These are phyloP conservation scores for Halcyon smyrnensis DNA, from an alignment of 2,797 vertebrate species.

Conservation along the genomic window DNA sequence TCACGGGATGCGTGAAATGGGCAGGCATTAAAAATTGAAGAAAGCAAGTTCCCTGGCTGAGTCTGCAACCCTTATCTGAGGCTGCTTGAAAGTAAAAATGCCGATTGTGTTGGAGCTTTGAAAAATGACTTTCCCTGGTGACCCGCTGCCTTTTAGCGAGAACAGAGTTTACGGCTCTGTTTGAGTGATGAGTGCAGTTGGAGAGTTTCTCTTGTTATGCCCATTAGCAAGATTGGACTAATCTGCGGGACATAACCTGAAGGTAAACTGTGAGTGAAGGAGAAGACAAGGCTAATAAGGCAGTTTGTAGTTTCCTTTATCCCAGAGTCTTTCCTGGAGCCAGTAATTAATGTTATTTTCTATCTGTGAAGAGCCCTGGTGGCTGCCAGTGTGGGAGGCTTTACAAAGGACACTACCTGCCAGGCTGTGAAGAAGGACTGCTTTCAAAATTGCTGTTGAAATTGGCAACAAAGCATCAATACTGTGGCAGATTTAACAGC, in stretches of 20 bases:
- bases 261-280: constrained; percentile 62
- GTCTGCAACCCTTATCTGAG: constrained; percentile 53
- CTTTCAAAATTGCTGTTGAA: not conserved
- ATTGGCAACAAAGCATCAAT: not conserved
- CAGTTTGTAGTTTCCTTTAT: constrained; percentile 39
- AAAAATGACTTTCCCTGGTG: constrained; percentile 68
- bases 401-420: not conserved
- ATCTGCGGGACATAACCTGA: constrained; percentile 36
- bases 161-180: constrained; percentile 53
- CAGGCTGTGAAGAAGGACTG: not conserved
- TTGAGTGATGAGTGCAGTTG: constrained; percentile 56
- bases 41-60: constrained; percentile 36
- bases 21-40: constrained; percentile 72
- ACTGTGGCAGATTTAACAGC: not conserved
- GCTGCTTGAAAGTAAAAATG: constrained; percentile 63
- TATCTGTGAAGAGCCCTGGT: not conserved
- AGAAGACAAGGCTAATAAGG: constrained; percentile 34
- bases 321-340: constrained; percentile 4
- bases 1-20: constrained; percentile 49
- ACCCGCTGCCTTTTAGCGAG: constrained; percentile 63
- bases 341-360: constrained; percentile 50
- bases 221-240: constrained; percentile 66
- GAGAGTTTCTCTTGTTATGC: constrained; percentile 53
- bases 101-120: constrained; percentile 67
- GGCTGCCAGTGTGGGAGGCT: not conserved